A percentile compares a stretch with the other conserved stretches of the same genome.
Evolutionary conservation across 2,113 vertebrate genomes (phyloP).

Genomic region (Puma concolor): DNA sequence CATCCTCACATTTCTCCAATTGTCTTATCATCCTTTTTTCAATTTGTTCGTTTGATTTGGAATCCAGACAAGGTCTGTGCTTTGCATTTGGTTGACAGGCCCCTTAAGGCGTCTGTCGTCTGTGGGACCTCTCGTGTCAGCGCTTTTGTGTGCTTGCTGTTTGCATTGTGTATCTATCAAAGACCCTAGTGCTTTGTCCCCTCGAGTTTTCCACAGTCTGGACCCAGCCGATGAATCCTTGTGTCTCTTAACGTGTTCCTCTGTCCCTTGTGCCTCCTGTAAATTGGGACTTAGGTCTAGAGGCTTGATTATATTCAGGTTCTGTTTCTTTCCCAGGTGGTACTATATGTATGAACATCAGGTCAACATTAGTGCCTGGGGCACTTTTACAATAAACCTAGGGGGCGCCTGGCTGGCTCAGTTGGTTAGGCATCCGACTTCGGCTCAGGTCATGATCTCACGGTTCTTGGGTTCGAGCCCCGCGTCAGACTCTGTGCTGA

Average conservation of each 20-base stretch:
- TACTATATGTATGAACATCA: neutral
- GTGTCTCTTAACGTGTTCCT: neutral
- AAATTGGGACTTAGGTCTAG: neutral
- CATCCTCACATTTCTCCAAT: neutral
- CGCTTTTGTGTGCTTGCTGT: neutral
- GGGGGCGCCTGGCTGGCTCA: neutral
- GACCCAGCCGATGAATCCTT: neutral
- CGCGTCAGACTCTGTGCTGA: neutral
- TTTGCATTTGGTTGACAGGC: neutral
- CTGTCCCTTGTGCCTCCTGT: neutral
- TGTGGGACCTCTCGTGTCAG: neutral
- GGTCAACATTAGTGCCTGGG: neutral
- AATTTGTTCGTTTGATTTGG: neutral
- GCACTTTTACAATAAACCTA: neutral
- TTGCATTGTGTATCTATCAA: fast-evolving
- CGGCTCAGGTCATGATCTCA: neutral
- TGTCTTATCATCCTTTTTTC: neutral
- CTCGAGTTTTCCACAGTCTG: neutral
- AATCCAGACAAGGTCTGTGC: neutral
- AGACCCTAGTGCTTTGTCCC: neutral
- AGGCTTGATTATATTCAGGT: fast-evolving
- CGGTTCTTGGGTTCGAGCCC: neutral
- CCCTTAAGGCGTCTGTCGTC: neutral
- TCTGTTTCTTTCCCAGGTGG: neutral
- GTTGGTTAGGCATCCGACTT: neutral